Percentiles rank a stretch among this genome's conserved stretches.
Evolutionary conservation across 1,140 invertebrate genomes (phyloP).

Genomic region (Ceratitis capitata): DNA sequence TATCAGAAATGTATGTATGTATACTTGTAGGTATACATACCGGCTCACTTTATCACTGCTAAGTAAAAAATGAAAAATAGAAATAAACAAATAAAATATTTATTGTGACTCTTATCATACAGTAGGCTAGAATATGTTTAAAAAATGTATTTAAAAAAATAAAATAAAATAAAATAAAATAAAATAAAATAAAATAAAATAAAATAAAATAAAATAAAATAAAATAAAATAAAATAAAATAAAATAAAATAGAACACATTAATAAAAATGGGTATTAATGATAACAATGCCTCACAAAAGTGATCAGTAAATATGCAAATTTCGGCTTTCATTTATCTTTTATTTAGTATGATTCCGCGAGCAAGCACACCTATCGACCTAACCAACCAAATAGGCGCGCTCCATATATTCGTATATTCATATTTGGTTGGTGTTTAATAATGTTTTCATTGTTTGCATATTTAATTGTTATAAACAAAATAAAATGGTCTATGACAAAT

Average conservation of each 20-base stretch:
- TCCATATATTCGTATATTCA: neutral
- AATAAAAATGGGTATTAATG: neutral
- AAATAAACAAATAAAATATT: no score
- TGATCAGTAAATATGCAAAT: neutral
- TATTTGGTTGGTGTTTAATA: conserved; percentile 4
- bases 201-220: neutral
- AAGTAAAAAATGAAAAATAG: no score
- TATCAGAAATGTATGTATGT: no score
- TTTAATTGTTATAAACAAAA: neutral
- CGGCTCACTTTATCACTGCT: no score
- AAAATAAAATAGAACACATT: neutral
- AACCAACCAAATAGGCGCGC: neutral
- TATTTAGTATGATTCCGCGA: neutral
- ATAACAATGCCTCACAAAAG: neutral
- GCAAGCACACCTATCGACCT: no score
- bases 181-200: no score
- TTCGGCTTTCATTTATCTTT: neutral
- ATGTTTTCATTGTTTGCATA: conserved; percentile 14
- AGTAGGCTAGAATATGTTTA: neutral
- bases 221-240: neutral
- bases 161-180: neutral
- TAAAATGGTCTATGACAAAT: neutral
- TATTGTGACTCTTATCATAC: no score
- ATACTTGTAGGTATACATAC: no score
- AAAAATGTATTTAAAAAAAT: neutral